Evolutionary conservation across 2,888 invertebrate genomes (phyloP), one percentile per base, ranked within the genome.

Genomic region (Melieria omissa): DNA sequence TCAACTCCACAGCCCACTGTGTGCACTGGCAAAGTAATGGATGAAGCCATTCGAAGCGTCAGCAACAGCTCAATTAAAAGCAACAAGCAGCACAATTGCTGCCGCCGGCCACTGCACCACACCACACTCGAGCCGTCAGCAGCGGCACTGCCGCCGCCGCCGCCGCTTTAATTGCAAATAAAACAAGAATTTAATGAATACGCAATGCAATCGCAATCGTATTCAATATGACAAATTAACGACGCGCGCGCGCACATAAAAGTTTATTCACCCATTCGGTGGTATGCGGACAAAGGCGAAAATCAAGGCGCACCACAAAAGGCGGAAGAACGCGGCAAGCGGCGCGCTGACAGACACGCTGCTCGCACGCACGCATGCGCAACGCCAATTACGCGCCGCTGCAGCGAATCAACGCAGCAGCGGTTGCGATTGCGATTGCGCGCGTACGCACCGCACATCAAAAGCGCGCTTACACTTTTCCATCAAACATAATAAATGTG

Each of bases 151-250:
- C 44, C 54, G 69, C 49, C 54, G 63, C 14, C 55, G 69, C 63
- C 46, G 62, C 60, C 60, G 60, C 60, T 60, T 67, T 67, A 67
- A 67, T 67, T 60, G 67, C 67, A 67, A 67, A 60, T 69, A 61
- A 69, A 69, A 69, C 61, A 61, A 14, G 61, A 61, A 47, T 61
- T 16, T 61, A 67, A 67, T 61, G 67, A 60, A 60, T 67, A 10
- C 10, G 54, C 58, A 16, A 12, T 60, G 16, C 41, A 42, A 69
- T 46, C 55, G 69, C 69, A 62, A 69, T 54, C 63, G 55, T 63
- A 69, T 63, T 55, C 71, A 73, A 72, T 70, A 74, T 75, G 75
- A 75, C 75, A 75, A 73, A 75, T 75, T 72, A 75, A 74, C 71
- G 69, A 72, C 67, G 70, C 54, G 47, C 70, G 66, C 58, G 67